Base-by-base conservation (phyloP, 2,113 vertebrate species). In the Burhinus oedicnemus region DNA sequence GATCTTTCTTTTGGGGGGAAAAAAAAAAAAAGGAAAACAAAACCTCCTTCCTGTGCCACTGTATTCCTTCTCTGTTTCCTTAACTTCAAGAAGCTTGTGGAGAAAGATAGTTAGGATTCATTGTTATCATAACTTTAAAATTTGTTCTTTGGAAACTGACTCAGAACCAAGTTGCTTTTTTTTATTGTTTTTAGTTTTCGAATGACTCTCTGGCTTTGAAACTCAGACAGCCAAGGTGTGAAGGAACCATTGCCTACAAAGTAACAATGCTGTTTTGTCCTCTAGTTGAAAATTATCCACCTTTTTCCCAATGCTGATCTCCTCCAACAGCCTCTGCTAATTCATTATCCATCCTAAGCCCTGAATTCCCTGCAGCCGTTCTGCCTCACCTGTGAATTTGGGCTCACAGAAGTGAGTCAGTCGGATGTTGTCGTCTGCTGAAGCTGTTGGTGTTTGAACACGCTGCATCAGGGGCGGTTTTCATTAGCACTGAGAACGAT, bases 401-500 rank as follows among this genome's bases (percentile, higher is more conserved):
- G 71, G 45, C 55, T 58, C 0, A 0, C 47, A 83, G 75, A 15
- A 45, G 42, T 2, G 47, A 82, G 36, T 30, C 66, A 11, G 70
- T 18, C 55, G 2, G 0, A 22, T 16, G 17, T 9, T 12, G 66
- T 9, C 6, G 1, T 8, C 74, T 42, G 45, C 76, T 9, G 15
- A 36, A 65, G 74, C 70, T 61, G 47, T 5, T 76, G 75, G n/a
- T 44, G 57, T 12, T 79, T 23, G 40, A 83, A n/a, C 82, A 23
- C 0, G 0, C 78, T 27, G 82, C 66, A 45, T 45, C 60, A 64
- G 49, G 72, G 44, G 52, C 65, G 85, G 30, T 79, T 96, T 95
- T 81, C 95, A 94, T 95, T 82, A 95, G 94, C 30, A 2, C n/a
- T 36, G 70, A 76, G 83, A 89, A 83, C 85, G 86, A 96, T 96